Conservation (phyloP, 2,888 invertebrate genomes). For the Cephus nigrinus region DNA sequence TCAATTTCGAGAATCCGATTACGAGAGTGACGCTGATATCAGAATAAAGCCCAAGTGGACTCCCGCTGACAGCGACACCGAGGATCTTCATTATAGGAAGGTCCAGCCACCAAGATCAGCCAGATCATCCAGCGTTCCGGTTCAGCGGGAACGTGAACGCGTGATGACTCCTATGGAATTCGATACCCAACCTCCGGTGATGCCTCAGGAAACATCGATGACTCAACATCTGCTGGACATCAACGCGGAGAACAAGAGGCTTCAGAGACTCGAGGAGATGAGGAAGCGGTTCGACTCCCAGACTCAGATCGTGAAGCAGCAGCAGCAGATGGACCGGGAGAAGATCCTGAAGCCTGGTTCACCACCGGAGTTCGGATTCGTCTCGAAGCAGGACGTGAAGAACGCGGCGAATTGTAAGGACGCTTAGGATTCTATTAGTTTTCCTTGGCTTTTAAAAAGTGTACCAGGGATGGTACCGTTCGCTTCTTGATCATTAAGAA, state of each 20-base stretch:
- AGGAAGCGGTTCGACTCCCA: conserved; percentile 49
- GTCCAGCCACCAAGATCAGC: conserved; percentile 70
- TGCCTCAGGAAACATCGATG: conserved; percentile 52
- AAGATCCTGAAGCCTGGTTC: conserved; percentile 68
- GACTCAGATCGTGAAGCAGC: conserved; percentile 17
- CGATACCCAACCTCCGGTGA: conserved; percentile 69
- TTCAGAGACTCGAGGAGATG: conserved; percentile 56
- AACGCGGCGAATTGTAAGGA: conserved; percentile 61
- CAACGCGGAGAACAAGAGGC: conserved; percentile 55
- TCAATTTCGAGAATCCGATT: conserved; percentile 76
- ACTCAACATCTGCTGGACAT: conserved; percentile 37
- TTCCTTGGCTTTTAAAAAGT: too few species aligned
- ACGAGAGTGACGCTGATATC: conserved; percentile 76
- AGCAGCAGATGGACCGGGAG: conserved; percentile 21
- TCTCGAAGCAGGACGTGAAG: conserved; percentile 60
- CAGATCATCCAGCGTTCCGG: conserved; percentile 69
- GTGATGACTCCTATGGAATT: conserved; percentile 74
- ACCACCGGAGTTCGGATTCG: conserved; percentile 72
- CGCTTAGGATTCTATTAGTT: not conserved
- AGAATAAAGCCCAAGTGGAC: conserved; percentile 75
- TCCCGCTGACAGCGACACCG: conserved; percentile 71
- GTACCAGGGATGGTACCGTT: too few species aligned
- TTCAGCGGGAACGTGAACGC: conserved; percentile 60
- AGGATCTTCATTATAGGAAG: conserved; percentile 72
- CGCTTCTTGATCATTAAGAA: too few species aligned